phyloP scores from a whole-genome alignment of 53 echinoderm and acorn worm species.

The Echinometra lucunter region DNA sequence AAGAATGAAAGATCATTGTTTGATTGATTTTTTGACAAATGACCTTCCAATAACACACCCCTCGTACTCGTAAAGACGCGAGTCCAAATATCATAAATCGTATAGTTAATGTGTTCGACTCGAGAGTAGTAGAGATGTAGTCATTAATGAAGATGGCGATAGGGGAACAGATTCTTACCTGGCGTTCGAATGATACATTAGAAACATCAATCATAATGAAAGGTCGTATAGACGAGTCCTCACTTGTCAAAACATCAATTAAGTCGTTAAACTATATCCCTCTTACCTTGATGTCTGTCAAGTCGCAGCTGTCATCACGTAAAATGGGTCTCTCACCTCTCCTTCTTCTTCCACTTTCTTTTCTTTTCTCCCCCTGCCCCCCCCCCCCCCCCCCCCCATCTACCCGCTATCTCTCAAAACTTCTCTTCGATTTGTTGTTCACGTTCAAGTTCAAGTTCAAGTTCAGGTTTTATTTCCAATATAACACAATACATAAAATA shows the following conservation, averaged over 20 bases:
- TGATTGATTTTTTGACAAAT: not conserved
- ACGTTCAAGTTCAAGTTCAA: too few relatives aligned
- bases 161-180: not conserved
- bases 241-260: constrained; percentile 50
- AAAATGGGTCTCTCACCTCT: too few relatives aligned
- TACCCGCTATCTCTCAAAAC: not conserved
- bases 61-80: not conserved
- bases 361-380: not conserved
- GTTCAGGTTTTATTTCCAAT: too few relatives aligned
- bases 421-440: not conserved
- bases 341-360: too few relatives aligned
- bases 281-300: not conserved
- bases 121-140: not conserved
- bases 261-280: constrained; percentile 11
- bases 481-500: too few relatives aligned
- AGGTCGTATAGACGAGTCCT: constrained; percentile 35
- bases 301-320: not conserved
- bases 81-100: constrained; percentile 19
- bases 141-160: not conserved
- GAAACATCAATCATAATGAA: constrained; percentile 13
- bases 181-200: not conserved
- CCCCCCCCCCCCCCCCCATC: not conserved
- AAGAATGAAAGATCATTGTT: not conserved
- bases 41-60: not conserved
- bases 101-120: not conserved